Conservation (phyloP, 2,113 vertebrate species). For the Oxyura jamaicensis region DNA sequence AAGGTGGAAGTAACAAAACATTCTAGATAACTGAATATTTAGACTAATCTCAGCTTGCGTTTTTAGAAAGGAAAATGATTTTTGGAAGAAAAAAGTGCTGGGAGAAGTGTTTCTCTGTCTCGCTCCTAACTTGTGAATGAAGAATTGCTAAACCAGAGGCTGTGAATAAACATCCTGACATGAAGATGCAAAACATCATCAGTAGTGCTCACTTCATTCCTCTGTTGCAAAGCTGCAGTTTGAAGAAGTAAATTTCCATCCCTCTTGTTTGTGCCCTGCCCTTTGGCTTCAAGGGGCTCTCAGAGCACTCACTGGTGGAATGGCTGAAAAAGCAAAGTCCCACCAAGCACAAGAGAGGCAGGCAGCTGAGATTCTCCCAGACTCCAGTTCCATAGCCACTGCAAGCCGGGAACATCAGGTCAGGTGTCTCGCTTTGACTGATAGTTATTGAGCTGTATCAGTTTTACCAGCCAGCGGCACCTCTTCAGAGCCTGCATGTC, state of each 20-base stretch:
- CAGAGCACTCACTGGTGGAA: too few species aligned
- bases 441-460: not conserved
- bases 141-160: not conserved
- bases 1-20: not conserved
- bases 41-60: not conserved
- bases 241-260: not conserved
- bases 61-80: not conserved
- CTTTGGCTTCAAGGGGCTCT: not conserved
- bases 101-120: not conserved
- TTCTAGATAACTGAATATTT: not conserved
- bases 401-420: not conserved
- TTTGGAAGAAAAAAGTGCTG: not conserved
- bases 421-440: not conserved
- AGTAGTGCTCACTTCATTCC: not conserved
- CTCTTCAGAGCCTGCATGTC: not conserved
- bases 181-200: not conserved
- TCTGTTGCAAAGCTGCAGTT: not conserved
- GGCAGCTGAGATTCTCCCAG: not conserved
- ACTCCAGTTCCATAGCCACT: not conserved
- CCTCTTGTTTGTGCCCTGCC: accelerated
- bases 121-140: not conserved
- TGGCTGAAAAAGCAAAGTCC: not conserved
- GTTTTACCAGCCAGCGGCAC: not conserved
- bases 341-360: not conserved
- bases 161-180: not conserved